Evolutionary conservation across 53 echinoderm and acorn worm species (phyloP).

Genomic region (Mesocentrotus franciscanus): DNA sequence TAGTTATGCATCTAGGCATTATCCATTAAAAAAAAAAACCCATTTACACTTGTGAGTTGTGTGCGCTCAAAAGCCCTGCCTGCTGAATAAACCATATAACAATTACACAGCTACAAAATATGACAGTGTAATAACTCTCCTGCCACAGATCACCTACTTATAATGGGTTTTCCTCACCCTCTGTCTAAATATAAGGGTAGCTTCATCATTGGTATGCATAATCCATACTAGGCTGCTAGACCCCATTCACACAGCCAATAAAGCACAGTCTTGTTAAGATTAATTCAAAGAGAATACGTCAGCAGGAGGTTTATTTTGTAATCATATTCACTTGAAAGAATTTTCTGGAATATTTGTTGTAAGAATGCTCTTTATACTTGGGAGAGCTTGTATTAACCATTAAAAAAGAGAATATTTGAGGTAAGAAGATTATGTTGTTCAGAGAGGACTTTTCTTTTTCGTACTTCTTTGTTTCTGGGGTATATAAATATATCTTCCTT

Average conservation of each 20-base stretch:
- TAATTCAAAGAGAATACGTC: background rate
- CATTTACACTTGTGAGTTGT: background rate
- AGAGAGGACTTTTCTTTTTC: too few species aligned
- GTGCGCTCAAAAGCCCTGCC: background rate
- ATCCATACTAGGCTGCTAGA: too few species aligned
- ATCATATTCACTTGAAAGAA: background rate
- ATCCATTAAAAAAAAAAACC: background rate
- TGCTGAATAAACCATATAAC: background rate
- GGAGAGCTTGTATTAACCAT: too few species aligned
- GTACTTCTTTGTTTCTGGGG: too few species aligned
- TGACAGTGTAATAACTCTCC: background rate
- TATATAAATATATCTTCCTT: too few species aligned
- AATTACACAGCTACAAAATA: background rate
- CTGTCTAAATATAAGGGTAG: background rate
- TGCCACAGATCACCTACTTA: background rate
- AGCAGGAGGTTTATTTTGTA: background rate
- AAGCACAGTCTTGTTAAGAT: background rate
- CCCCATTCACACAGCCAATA: background rate
- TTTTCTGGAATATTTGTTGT: background rate
- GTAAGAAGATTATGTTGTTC: too few species aligned
- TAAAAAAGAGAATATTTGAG: too few species aligned
- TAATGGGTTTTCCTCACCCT: background rate
- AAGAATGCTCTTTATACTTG: too few species aligned
- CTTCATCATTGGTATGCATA: background rate
- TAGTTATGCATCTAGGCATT: background rate